Conservation (phyloP, 1,140 invertebrate genomes). For the Teleogryllus occipitalis region DNA sequence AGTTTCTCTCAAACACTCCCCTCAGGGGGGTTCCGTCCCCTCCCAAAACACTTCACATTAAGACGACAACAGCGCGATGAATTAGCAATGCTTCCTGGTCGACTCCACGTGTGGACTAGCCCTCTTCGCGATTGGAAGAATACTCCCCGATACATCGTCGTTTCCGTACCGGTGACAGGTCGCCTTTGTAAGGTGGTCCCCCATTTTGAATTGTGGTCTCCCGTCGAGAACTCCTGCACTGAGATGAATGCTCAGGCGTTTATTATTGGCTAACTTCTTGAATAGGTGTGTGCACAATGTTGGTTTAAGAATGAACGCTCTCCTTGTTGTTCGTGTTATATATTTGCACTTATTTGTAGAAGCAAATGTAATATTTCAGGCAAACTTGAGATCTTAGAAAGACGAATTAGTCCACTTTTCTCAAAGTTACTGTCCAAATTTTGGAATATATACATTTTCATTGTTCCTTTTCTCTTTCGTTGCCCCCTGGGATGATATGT, state of each 20-base stretch:
- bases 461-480: too few species aligned
- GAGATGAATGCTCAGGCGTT: not conserved
- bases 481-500: too few species aligned
- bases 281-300: not conserved
- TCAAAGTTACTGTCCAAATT: too few species aligned
- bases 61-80: not conserved
- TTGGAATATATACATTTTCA: too few species aligned
- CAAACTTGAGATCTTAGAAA: too few species aligned
- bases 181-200: not conserved
- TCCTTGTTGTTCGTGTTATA: not conserved
- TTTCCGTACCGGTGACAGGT: not conserved
- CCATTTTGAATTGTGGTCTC: not conserved
- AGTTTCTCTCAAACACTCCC: not conserved
- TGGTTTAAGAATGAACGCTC: not conserved
- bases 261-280: not conserved
- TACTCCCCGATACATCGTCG: not conserved
- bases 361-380: too few species aligned
- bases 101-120: not conserved
- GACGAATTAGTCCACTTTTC: too few species aligned
- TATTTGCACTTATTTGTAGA: not conserved
- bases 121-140: not conserved
- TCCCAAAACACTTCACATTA: not conserved
- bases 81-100: not conserved
- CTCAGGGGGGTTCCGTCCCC: not conserved
- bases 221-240: not conserved